Percentiles rank a stretch among this genome's conserved stretches.
phyloP scores from a whole-genome alignment of 2,888 invertebrate species.

The Scaeva pyrastri region DNA sequence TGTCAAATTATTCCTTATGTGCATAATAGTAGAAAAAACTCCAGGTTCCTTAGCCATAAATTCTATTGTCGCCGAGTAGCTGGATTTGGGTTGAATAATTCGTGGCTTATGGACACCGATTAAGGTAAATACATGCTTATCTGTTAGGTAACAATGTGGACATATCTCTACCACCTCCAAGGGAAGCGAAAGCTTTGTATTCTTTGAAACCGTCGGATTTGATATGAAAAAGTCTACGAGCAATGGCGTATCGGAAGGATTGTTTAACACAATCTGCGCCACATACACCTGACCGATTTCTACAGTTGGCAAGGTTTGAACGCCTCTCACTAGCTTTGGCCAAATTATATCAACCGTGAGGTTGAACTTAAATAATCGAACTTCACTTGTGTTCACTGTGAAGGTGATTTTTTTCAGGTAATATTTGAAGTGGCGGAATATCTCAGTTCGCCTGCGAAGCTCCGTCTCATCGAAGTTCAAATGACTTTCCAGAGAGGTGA shows the following conservation, averaged over 20 bases:
- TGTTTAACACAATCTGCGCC: slow-evolving; percentile 80
- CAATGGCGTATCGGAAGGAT: slow-evolving; percentile 81
- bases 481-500: slow-evolving; percentile 77
- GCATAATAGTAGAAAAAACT: slow-evolving; percentile 82
- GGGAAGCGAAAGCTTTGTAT: slow-evolving; percentile 81
- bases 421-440: slow-evolving; percentile 81
- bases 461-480: slow-evolving; percentile 81
- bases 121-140: slow-evolving; percentile 81
- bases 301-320: slow-evolving; percentile 80
- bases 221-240: slow-evolving; percentile 81
- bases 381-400: slow-evolving; percentile 81
- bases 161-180: slow-evolving; percentile 82
- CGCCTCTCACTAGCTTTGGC: slow-evolving; percentile 82
- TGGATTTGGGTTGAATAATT: slow-evolving; percentile 79
- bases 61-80: slow-evolving; percentile 80
- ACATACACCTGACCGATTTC: slow-evolving; percentile 81
- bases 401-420: slow-evolving; percentile 81
- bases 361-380: slow-evolving; percentile 82
- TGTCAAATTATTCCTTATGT: slow-evolving; percentile 95
- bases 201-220: slow-evolving; percentile 80
- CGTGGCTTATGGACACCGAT: slow-evolving; percentile 78
- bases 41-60: slow-evolving; percentile 80
- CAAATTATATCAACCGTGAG: slow-evolving; percentile 82
- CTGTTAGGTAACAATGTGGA: slow-evolving; percentile 81
- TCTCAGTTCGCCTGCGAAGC: slow-evolving; percentile 81